Conservation (phyloP, 2,113 vertebrate genomes). For the Prochilodus magdalenae region DNA sequence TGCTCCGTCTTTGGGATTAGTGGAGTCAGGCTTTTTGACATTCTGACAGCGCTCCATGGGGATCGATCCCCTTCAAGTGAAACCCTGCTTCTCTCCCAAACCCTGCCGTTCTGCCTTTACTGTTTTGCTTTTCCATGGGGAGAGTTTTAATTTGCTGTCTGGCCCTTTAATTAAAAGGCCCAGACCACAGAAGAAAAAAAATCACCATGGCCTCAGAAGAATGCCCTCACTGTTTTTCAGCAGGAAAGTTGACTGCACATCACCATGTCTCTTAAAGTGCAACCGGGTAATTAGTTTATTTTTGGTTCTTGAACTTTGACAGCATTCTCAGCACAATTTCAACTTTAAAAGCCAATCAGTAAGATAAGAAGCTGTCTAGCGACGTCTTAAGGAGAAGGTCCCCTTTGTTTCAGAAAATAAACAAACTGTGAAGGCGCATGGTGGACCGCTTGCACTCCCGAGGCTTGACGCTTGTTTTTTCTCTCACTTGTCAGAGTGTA, state of each 20-base stretch:
- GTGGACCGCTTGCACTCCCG: slow-evolving; percentile 55
- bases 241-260: slow-evolving; percentile 36
- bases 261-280: slow-evolving; percentile 19
- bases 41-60: slow-evolving; percentile 63
- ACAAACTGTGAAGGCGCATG: slow-evolving; percentile 64
- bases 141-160: slow-evolving; percentile 51
- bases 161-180: slow-evolving; percentile 59
- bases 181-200: slow-evolving; percentile 25
- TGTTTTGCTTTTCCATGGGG: slow-evolving; percentile 30
- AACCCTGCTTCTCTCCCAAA: slow-evolving; percentile 35
- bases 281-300: slow-evolving; percentile 26
- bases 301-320: not conserved
- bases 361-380: slow-evolving; percentile 57
- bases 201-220: slow-evolving; percentile 24
- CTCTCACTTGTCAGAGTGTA: slow-evolving; percentile 40
- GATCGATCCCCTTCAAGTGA: slow-evolving; percentile 60
- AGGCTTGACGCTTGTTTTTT: slow-evolving; percentile 62
- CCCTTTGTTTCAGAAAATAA: slow-evolving; percentile 55
- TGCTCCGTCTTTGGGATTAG: slow-evolving; percentile 67
- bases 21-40: slow-evolving; percentile 69
- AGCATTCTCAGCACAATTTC: slow-evolving; percentile 33
- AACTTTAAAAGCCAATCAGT: slow-evolving; percentile 30
- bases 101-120: not conserved
- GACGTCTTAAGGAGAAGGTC: slow-evolving; percentile 17
- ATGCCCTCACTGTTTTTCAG: slow-evolving; percentile 34